These are phyloP conservation scores for Saccostrea cuccullata DNA, from an alignment of 1,140 invertebrate genomes.

Conservation along the genomic window DNA sequence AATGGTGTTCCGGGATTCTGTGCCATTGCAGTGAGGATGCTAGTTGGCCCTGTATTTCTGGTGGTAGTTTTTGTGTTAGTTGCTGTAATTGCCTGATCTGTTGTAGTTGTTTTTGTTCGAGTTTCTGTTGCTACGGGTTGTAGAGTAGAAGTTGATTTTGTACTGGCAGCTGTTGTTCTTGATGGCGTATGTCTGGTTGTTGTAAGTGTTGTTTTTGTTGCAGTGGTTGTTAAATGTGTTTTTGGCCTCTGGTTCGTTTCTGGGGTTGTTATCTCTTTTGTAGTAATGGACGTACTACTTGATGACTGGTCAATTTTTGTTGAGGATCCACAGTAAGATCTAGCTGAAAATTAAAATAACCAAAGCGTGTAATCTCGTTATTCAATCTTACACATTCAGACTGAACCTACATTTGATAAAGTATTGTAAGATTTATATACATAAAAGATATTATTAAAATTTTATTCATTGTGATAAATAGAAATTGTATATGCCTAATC, in stretches of 20 bases:
- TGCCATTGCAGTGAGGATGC: too few relatives aligned
- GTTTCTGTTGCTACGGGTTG: not conserved
- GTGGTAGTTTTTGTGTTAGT: not conserved
- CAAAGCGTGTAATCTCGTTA: too few relatives aligned
- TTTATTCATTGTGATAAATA: too few relatives aligned
- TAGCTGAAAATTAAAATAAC: not conserved
- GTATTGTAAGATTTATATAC: too few relatives aligned
- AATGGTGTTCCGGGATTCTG: too few relatives aligned
- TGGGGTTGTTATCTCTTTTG: not conserved
- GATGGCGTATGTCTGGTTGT: not conserved
- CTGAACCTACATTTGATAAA: too few relatives aligned
- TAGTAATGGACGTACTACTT: not conserved
- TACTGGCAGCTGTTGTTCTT: constrained; percentile 20
- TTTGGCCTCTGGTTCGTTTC: not conserved
- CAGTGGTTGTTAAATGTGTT: not conserved
- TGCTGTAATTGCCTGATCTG: not conserved
- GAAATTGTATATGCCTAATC: too few relatives aligned
- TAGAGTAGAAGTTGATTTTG: not conserved
- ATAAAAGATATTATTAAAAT: too few relatives aligned
- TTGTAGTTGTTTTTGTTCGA: not conserved
- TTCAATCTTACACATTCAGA: too few relatives aligned
- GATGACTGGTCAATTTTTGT: not conserved
- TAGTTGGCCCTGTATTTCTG: not conserved
- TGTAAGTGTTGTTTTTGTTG: not conserved
- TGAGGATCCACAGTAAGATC: not conserved